Evolutionary conservation across 2,888 invertebrate species (phyloP).

Genomic region (Drosophila phalerata): DNA sequence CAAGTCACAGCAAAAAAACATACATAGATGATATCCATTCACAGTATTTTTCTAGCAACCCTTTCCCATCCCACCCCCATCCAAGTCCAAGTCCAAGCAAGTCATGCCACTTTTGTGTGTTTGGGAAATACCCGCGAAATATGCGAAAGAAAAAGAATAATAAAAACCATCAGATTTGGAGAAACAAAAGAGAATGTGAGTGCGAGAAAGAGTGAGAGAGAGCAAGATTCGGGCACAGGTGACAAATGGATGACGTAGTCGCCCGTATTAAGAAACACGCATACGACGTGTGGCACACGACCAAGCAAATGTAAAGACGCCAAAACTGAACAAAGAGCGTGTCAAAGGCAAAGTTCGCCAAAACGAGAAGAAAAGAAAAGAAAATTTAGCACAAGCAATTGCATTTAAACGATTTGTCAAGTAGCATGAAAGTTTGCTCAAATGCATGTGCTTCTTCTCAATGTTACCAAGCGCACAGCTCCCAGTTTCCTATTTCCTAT

Average conservation of each 20-base stretch:
- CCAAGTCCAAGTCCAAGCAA: constrained; percentile 2
- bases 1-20: constrained; percentile 24
- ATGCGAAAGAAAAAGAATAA: constrained; percentile 25
- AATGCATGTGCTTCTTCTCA: constrained; percentile 36
- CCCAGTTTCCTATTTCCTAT: constrained; percentile 10
- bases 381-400: constrained; percentile 56
- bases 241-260: constrained; percentile 73
- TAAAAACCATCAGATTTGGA: constrained; percentile 56
- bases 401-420: constrained; percentile 46
- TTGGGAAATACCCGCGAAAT: constrained; percentile 78
- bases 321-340: constrained; percentile 29
- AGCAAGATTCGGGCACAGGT: constrained; percentile 50
- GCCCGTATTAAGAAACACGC: constrained; percentile 68
- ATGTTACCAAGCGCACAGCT: constrained; percentile 19
- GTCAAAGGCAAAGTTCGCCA: constrained; percentile 40
- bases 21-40: constrained; percentile 27
- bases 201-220: background rate
- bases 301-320: constrained; percentile 48
- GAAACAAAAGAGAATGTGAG: constrained; percentile 25
- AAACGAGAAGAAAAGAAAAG: constrained; percentile 26
- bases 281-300: constrained; percentile 76
- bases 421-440: constrained; percentile 27
- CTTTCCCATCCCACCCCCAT: background rate
- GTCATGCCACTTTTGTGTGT: constrained; percentile 34
- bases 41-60: constrained; percentile 4